phyloP scores from a whole-genome alignment of 2,797 vertebrate species.

The Champsocephalus esox region DNA sequence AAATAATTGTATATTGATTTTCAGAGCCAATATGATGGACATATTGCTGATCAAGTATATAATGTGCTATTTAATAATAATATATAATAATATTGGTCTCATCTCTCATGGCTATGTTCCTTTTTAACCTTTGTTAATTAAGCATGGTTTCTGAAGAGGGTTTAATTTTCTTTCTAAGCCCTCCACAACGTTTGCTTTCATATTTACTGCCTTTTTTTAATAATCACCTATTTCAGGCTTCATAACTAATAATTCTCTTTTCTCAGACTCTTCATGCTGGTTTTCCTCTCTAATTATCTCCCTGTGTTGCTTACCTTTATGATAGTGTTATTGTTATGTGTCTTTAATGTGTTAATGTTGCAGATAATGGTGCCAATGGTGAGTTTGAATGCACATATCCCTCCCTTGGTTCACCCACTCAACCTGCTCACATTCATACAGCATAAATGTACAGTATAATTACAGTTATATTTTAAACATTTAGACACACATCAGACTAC shows the following conservation, averaged over 20 bases:
- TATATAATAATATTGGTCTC: too few species aligned
- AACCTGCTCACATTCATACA: slow-evolving; percentile 1
- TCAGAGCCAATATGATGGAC: too few species aligned
- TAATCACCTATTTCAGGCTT: slow-evolving; percentile 26
- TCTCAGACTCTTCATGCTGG: neutral
- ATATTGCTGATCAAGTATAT: too few species aligned
- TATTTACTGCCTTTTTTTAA: slow-evolving; percentile 22
- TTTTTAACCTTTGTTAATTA: slow-evolving; percentile 19
- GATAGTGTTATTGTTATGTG: slow-evolving; percentile 20
- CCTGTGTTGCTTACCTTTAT: slow-evolving; percentile 7
- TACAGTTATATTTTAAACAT: slow-evolving; percentile 22
- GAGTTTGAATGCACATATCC: slow-evolving; percentile 36
- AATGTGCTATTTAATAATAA: too few species aligned
- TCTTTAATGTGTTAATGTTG: slow-evolving; percentile 45
- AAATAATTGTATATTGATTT: too few species aligned
- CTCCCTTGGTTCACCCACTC: slow-evolving; percentile 29
- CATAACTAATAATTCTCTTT: neutral
- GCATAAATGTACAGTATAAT: neutral
- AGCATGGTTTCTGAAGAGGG: slow-evolving; percentile 10
- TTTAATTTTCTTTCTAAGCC: neutral
- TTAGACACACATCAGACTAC: slow-evolving; percentile 25
- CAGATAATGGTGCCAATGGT: slow-evolving; percentile 12
- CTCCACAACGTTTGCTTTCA: slow-evolving; percentile 2
- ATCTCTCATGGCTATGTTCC: neutral
- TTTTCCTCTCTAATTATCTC: neutral